Base-by-base conservation (phyloP, 2,113 vertebrate genomes). In the Cricetomys ansorgei region DNA sequence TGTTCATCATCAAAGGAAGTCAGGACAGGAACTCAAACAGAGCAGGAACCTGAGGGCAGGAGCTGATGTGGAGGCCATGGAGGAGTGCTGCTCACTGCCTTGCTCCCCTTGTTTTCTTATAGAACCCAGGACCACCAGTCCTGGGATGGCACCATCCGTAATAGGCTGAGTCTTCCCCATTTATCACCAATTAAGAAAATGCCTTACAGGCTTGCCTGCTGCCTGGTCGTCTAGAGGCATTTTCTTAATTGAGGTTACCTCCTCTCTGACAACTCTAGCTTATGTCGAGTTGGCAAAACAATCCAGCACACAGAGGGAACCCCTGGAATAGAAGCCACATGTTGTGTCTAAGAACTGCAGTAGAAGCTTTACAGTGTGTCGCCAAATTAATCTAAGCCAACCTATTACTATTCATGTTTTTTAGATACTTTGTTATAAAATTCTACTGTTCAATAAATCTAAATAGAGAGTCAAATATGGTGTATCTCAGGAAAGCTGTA, bases 361-460 rank as follows among this genome's bases (percentile, higher is more conserved):
- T 29, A 13, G 50, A 92, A 89, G 48, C 27, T 72, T 88, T 77
- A 62, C 1, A 40, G 11, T 15, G 76, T 4, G 3, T 7, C 70
- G 50, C 83, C 90, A 92, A 75, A 27, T 95, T 94, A 89, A 93
- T 70, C 67, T 81, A 88, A 65, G 48, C 45, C 94, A 89, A 96
- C 83, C 12, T 64, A 12, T 83, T 89, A 25, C 72, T 83, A n/a
- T 77, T 77, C 15, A 45, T 7, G 89, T 89, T 70, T 70, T 93
- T 91, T 64, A 89, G 15, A 69, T 57, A 4, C 45, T 94, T 94
- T 77, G n/a, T 57, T 57, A 43, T 83, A 92, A 96, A 92, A 97
- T 86, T 95, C 37, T 94, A 55, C 43, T 76, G 34, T 34, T 75
- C 8, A 89, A 11, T 43, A 89, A 92, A 94, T 95, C 15, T 75